Base-by-base conservation (phyloP, 92 coral and sea anemone species). In the Hydrozoanthus gracilis region DNA sequence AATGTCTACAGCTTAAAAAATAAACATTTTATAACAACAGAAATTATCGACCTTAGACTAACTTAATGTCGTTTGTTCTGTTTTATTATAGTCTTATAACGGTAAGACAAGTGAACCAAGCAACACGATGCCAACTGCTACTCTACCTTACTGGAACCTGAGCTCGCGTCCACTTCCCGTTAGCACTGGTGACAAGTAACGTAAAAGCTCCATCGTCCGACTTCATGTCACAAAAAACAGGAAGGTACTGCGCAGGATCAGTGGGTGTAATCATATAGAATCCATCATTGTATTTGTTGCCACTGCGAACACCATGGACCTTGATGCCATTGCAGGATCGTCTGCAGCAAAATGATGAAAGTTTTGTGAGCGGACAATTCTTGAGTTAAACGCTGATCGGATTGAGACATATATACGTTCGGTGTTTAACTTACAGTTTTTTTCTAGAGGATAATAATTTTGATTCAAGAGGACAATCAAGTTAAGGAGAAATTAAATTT, bases 181-280 rank as follows among this genome's bases (percentile, higher is more conserved):
- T 86, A 45, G 94, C 96, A 89, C 96, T 93, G 77, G 96, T 93
- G 65, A 93, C 94, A 27, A 93, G 82, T 45, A 93, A 87, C 5
- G 96, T 93, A 71, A 91, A 93, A 82, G 91, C 96, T 11, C 94
- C 96, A 35, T 85, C 76, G 48, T 93, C 92, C 69, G 94, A 85
- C 48, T 94, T 91, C 96, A 93, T 93, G 75, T 93, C 96, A 67
- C 96, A 93, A 65, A 88, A 91, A 11, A 89, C 96, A 12, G 96
- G 96, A 16, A 91, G 86, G 64, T 91, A 93, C 10, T 47, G 44
- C 87, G 86, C 92, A 64, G 67, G 44, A 9, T 82, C 77, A 72
- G 56, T 79, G 2, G 86, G 65, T 50, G 66, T 76, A 13, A 93
- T 87, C 94, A 89, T 79, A 86, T 91, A 92, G 72, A 86, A 87